phyloP scores from a whole-genome alignment of 1,140 invertebrate genomes.

The Antheraea pernyi region DNA sequence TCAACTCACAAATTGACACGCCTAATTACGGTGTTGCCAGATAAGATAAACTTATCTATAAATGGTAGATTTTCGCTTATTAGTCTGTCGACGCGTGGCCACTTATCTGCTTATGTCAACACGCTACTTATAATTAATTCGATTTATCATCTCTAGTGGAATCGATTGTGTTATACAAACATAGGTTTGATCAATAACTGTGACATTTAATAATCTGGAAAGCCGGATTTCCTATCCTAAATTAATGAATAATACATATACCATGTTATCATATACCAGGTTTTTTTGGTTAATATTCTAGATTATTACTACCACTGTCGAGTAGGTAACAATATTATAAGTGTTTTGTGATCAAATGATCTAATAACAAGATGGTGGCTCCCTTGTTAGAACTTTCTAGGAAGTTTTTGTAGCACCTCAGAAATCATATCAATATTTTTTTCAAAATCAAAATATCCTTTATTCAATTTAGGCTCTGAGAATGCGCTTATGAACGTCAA shows the following conservation, averaged over 20 bases:
- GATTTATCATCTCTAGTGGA: neutral
- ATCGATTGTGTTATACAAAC: neutral
- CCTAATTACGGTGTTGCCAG: conserved; percentile 57
- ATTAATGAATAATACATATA: neutral
- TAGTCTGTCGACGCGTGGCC: conserved; percentile 30
- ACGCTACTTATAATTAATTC: conserved; percentile 65
- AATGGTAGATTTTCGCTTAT: conserved; percentile 26
- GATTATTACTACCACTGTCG: too few relatives aligned
- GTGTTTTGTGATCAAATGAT: too few relatives aligned
- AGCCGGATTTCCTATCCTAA: neutral
- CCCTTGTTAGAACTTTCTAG: too few relatives aligned
- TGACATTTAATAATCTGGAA: neutral
- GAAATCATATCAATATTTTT: too few relatives aligned
- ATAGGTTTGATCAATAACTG: neutral
- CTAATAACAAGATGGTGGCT: too few relatives aligned
- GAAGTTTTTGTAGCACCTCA: too few relatives aligned
- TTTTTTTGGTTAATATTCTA: too few relatives aligned
- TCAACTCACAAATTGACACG: conserved; percentile 44
- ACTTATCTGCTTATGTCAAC: conserved; percentile 31
- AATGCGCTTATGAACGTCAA: too few relatives aligned
- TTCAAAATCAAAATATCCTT: too few relatives aligned
- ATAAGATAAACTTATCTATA: conserved; percentile 48
- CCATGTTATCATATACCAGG: too few relatives aligned
- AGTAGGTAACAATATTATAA: too few relatives aligned
- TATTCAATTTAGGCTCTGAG: too few relatives aligned